phyloP scores from a whole-genome alignment of 2,888 invertebrate genomes.

The Ditula angustiorana region DNA sequence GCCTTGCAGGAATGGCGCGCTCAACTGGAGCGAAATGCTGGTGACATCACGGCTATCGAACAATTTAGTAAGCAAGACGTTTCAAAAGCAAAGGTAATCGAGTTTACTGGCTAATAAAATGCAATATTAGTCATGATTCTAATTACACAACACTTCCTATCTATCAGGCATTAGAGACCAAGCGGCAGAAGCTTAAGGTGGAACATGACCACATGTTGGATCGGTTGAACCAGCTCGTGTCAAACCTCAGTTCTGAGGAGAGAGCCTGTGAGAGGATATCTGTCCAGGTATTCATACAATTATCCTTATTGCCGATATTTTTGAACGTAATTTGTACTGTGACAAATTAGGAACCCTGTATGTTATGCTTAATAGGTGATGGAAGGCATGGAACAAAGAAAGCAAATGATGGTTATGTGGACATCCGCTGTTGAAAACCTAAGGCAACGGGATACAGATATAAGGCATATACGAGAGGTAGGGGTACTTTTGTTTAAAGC shows the following conservation, averaged over 20 bases:
- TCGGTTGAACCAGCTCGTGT: conserved; percentile 73
- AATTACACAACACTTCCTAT: not conserved
- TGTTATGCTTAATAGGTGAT: conserved; percentile 61
- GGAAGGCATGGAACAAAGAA: conserved; percentile 88
- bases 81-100: conserved; percentile 85
- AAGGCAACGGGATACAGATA: conserved; percentile 88
- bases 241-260: conserved; percentile 78
- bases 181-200: conserved; percentile 73
- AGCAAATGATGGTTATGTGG: conserved; percentile 90
- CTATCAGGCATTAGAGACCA: conserved; percentile 71
- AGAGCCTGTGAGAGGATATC: conserved; percentile 80
- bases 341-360: not conserved
- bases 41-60: conserved; percentile 89
- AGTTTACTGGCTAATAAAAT: too few species aligned
- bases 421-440: conserved; percentile 89
- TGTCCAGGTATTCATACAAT: conserved; percentile 60
- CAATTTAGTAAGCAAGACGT: conserved; percentile 90
- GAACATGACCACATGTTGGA: conserved; percentile 79
- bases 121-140: not conserved
- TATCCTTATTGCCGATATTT: not conserved
- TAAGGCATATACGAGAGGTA: conserved; percentile 83
- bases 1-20: conserved; percentile 90
- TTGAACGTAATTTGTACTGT: not conserved
- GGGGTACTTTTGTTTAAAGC: not conserved
- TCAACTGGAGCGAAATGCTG: conserved; percentile 88